Evolutionary conservation across 2,113 vertebrate genomes (phyloP), one percentile per base, ranked within the genome.

Genomic region (Pelecanoides urinatrix): DNA sequence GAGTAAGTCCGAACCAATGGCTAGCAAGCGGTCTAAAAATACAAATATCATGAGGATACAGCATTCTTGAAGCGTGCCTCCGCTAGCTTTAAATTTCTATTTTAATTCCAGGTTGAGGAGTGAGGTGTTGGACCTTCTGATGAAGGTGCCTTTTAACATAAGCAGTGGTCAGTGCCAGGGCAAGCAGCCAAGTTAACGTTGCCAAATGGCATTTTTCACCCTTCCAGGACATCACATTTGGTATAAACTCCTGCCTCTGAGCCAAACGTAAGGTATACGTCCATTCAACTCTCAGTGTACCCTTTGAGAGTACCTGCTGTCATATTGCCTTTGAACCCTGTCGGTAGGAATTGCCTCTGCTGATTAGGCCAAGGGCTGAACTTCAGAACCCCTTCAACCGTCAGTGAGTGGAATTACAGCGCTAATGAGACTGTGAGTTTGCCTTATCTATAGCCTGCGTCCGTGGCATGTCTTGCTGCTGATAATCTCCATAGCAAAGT

Each of bases 151-250:
- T 44, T 88, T 80, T 66, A 32, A 40, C 7, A 7, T 8, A 70
- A 49, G 63, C 55, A n/a, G 34, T 3, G 22, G 29, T 38, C 61
- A 55, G 50, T 23, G 47, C 61, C 52, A 34, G 50, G 77, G 61
- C 8, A 20, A 47, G 45, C 0, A 0, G 32, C 56, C 55, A 32
- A 32, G n/a, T 49, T 74, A 8, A 25, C 1, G 4, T 25, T 86
- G 45, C 36, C 36, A 49, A 11, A 17, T 34, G 55, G 36, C 65
- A 4, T 73, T 73, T 86, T 16, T 61, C 0, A 1, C 30, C 45
- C 30, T 88, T 70, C n/a, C 8, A 42, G 47, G 38, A 10, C 1
- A 1, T n/a, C 1, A 1, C 1, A 2, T 52, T 62, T 38, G 55
- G 17, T 61, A 0, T 55, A 22, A 22, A 20, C 8, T 73, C 11